Base-by-base conservation (phyloP, 2,113 vertebrate genomes). In the Anolis carolinensis region DNA sequence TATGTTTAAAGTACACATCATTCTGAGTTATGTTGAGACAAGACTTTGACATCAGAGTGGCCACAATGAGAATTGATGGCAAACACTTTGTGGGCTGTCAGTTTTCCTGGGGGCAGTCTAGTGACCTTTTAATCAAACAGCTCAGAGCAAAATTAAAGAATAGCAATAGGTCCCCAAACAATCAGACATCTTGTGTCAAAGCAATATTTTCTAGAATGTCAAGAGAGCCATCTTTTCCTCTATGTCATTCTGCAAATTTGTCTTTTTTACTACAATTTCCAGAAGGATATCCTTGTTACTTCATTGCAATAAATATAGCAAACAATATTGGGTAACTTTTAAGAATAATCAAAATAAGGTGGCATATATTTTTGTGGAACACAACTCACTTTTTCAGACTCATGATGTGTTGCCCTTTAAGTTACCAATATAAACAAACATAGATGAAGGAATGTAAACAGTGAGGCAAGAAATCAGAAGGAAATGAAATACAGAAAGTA, bases 1-100 rank as follows among this genome's bases (percentile, higher is more conserved):
- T 27, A n/a, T 21, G 55, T 71, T 85, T 88, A 88, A 87, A 92
- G 85, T 87, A 86, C 86, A 87, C 5, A 25, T n/a, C 84, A 27
- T 5, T 30, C 30, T 89, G 90, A 89, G 81, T 89, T 91, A 86
- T 75, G 7, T 78, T 80, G 39, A n/a, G 87, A 44, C 9, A 74
- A 90, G 34, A 0, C 73, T 83, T 90, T 79, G 70, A 84, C 87
- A 85, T 65, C 71, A 83, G 73, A 84, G 59, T 9, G 27, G 39
- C 78, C 67, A 55, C 68, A 86, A 82, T 65, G 86, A 52, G 2
- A 50, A 88, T 65, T 70, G 81, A 85, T 34, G 70, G 74, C 34
- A 21, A 88, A 78, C 30, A 71, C 18, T 88, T 83, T 83, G 84
- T 71, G 13, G 65, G 5, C 39, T 88, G 4, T 1, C 1, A 25